Base-by-base conservation (phyloP, 1,140 invertebrate species). In the Idris sp. region DNA sequence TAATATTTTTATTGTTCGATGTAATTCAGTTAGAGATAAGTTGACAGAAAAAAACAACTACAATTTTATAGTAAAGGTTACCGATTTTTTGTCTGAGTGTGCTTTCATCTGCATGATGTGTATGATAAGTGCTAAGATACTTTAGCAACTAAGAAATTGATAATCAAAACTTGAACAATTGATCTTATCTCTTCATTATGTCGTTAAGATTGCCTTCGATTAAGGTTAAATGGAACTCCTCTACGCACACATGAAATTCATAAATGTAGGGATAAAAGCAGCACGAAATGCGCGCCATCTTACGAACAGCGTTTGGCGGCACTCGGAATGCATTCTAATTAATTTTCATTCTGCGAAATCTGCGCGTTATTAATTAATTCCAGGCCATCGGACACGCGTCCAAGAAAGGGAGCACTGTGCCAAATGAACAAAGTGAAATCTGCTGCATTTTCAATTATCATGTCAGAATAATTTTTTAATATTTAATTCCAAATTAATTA, bases 251-350 rank as follows among this genome's bases (percentile, higher is more conserved):
- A 67, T 54, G 54, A 76, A 76, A 71, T 76, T 76, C 74, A 76
- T 72, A 76, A 76, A 76, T 58, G 74, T 53, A 53, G 51, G 26
- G 44, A 51, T 54, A 49, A 74, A 74, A 44, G 38, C 38, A 38
- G 65, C 74, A 76, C 74, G 74, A 68, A 76, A 33, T 40, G 56
- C 49, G 68, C 62, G 46, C 67, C 74, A 76, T 62, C 61, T 76
- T 76, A 68, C 74, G 38, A 65, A 26, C 35, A 46, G 35, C 40
- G 74, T 76, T 76, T 68, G 38, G 41, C 18, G 40, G 41, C 10
- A 62, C 74, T 67, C 40, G 62, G 54, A 76, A 76, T 72, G 74
- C 74, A 76, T 76, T 72, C 68, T 76, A 72, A 76, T 76, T 73
- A 72, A 76, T 76, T 68, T 64, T 73, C 68, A 68, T 72, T 73